A percentile compares a stretch with the other conserved stretches of the same genome.
phyloP scores from a whole-genome alignment of 2,888 invertebrate species.

The Drosophila crucigera region DNA sequence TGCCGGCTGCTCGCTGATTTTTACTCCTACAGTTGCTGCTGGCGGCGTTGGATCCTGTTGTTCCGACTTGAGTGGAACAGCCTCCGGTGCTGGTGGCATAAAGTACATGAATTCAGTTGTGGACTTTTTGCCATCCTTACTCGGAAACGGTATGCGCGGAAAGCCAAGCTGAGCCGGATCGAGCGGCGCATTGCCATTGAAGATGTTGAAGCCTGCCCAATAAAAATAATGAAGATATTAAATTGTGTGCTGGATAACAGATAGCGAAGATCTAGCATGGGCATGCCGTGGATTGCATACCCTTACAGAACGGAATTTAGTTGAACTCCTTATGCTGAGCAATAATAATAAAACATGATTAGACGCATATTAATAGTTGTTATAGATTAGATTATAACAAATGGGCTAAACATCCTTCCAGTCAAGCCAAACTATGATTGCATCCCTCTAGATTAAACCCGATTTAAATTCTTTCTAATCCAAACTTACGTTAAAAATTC shows the following conservation, averaged over 20 bases:
- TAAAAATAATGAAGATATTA: background rate
- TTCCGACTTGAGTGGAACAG: background rate
- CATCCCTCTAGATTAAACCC: no score
- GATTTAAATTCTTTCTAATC: background rate
- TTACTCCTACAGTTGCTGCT: background rate
- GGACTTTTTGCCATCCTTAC: conserved; percentile 41
- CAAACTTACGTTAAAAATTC: no score
- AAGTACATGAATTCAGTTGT: conserved; percentile 55
- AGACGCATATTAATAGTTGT: background rate
- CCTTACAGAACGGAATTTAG: background rate
- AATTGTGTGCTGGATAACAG: background rate
- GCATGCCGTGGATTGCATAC: background rate
- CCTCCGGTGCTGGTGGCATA: conserved; percentile 12
- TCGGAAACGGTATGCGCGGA: conserved; percentile 44
- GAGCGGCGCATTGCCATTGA: conserved; percentile 62
- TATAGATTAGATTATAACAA: background rate
- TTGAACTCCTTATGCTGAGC: no score
- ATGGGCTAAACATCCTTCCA: no score
- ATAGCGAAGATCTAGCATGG: background rate
- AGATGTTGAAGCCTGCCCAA: conserved; percentile 81
- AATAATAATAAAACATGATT: background rate
- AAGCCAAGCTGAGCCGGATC: conserved; percentile 53
- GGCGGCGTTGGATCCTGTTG: background rate
- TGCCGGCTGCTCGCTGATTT: conserved; percentile 19
- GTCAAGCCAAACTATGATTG: no score